phyloP scores from a whole-genome alignment of 2,888 invertebrate genomes.

The Cremastinae sp. region DNA sequence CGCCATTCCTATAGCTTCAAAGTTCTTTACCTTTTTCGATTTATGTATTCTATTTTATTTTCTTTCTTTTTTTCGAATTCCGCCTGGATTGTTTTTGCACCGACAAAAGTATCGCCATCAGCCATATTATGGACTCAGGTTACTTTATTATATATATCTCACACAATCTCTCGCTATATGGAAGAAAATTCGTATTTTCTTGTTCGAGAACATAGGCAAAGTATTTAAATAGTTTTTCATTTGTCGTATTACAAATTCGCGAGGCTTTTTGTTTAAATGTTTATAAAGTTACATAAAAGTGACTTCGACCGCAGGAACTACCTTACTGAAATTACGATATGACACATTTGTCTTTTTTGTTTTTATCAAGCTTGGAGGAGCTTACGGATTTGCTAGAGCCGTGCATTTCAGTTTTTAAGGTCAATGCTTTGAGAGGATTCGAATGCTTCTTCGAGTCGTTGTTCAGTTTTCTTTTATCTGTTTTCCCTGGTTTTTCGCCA shows the following conservation, averaged over 20 bases:
- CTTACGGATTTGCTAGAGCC: slow-evolving; percentile 69
- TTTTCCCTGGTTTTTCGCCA: slow-evolving; percentile 6
- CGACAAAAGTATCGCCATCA: slow-evolving; percentile 69
- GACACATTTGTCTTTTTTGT: slow-evolving; percentile 74
- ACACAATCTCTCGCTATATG: slow-evolving; percentile 70
- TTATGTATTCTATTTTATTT: slow-evolving; percentile 23
- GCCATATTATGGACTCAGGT: slow-evolving; percentile 69
- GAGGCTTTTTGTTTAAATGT: slow-evolving; percentile 48
- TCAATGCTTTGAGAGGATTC: slow-evolving; percentile 49
- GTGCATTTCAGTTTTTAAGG: slow-evolving; percentile 62
- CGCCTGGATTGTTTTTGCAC: slow-evolving; percentile 43
- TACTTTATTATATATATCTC: slow-evolving; percentile 75
- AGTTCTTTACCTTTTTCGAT: slow-evolving; percentile 58
- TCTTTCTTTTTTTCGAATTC: slow-evolving; percentile 42
- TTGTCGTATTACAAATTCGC: slow-evolving; percentile 50
- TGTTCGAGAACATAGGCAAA: slow-evolving; percentile 49
- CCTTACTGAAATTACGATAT: slow-evolving; percentile 67
- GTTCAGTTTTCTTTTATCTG: background rate
- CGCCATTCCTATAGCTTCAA: slow-evolving; percentile 71
- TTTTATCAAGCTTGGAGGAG: slow-evolving; percentile 66
- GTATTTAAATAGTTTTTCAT: slow-evolving; percentile 31
- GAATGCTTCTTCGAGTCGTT: slow-evolving; percentile 39
- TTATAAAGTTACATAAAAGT: slow-evolving; percentile 27
- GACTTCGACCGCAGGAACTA: slow-evolving; percentile 20
- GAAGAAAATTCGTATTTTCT: slow-evolving; percentile 58